phyloP scores from a whole-genome alignment of 2,113 vertebrate genomes.

The Nerophis lumbriciformis region DNA sequence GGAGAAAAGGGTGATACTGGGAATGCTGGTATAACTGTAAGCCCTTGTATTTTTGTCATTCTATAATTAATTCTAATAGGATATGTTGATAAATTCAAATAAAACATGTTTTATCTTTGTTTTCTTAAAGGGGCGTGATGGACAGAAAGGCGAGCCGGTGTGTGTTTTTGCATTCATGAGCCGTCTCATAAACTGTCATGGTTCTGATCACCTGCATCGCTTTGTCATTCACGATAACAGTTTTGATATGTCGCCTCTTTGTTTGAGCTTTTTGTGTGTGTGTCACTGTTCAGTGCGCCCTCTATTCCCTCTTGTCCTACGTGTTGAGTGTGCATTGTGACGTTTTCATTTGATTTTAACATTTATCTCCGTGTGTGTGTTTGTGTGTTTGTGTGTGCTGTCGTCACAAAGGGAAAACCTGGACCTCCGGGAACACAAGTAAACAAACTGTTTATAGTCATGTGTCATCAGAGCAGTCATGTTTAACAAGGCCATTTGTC shows the following conservation, averaged over 20 bases:
- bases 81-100: not conserved
- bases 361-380: slow-evolving; percentile 21
- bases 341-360: slow-evolving; percentile 41
- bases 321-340: slow-evolving; percentile 19
- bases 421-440: slow-evolving; percentile 77
- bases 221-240: slow-evolving; percentile 26
- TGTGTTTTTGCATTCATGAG: slow-evolving; percentile 26
- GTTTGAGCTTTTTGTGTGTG: slow-evolving; percentile 34
- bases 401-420: slow-evolving; percentile 71
- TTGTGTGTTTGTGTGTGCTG: slow-evolving; percentile 26
- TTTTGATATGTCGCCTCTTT: slow-evolving; percentile 40
- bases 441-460: slow-evolving; percentile 55
- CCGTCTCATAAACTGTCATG: not conserved
- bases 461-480: slow-evolving; percentile 31
- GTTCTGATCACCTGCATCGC: slow-evolving; percentile 12
- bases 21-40: slow-evolving; percentile 62
- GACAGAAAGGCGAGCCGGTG: slow-evolving; percentile 76
- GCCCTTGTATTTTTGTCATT: slow-evolving; percentile 10
- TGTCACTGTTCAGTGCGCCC: slow-evolving; percentile 17
- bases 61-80: not conserved
- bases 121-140: slow-evolving; percentile 65
- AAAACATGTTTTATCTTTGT: slow-evolving; percentile 8
- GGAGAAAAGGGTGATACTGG: slow-evolving; percentile 79
- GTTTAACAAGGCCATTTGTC: slow-evolving; percentile 25
- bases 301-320: slow-evolving; percentile 22